Base-by-base conservation (phyloP, 2,797 vertebrate genomes). In the Spheniscus humboldti region DNA sequence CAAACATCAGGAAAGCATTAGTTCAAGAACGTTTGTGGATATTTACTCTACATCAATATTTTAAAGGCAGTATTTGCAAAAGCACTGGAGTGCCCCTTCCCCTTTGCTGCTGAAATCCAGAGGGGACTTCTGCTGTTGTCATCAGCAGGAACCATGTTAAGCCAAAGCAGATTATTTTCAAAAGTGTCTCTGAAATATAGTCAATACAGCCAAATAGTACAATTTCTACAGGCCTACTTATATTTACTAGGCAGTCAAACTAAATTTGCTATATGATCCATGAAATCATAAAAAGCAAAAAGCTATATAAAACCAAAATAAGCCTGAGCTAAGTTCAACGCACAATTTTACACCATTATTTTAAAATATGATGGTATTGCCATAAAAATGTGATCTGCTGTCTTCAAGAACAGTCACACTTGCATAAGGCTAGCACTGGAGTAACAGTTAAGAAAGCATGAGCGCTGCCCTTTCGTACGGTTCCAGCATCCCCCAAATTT, bases 171-270 rank as follows among this genome's bases (percentile, higher is more conserved):
- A 63, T 62, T 86, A 73, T 69, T 63, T 88, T 71, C 50, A 55
- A 41, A 92, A 87, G n/a, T 30, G 67, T 88, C 67, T 81, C 74
- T 95, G 67, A 89, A 92, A 87, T 60, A 85, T 0, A 87, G 24
- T 68, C 72, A 87, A 59, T 24, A 10, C 9, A 76, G 66, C 53
- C 77, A 85, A 94, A 85, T 4, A 59, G 48, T 18, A 69, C 48
- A 91, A 87, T 76, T 93, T 50, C 89, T 88, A 74, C 14, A 66
- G 84, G 86, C 39, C 92, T 90, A 77, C 76, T 92, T 91, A 33
- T 37, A 74, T 96, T 92, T 92, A 87, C 74, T 41, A 66, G 52
- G 13, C 31, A 76, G 59, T 91, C 83, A 90, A 88, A 92, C 31
- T 69, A 75, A 62, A 92, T 85, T 89, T 96, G 63, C 67, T 81